phyloP scores from a whole-genome alignment of 2,888 invertebrate genomes.

The Drosophila affinis region DNA sequence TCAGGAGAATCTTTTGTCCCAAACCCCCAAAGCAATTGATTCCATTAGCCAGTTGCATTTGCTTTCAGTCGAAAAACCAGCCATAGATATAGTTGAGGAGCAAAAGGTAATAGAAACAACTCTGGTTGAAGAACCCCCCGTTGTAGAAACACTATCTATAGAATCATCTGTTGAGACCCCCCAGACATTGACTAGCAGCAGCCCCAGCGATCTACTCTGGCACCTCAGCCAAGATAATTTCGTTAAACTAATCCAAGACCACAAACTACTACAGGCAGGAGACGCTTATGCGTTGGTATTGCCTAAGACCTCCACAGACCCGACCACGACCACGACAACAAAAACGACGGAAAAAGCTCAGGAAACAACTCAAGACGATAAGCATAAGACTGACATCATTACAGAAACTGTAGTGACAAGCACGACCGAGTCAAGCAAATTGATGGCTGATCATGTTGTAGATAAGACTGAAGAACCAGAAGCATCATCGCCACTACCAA shows the following conservation, averaged over 20 bases:
- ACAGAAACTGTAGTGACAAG: constrained; percentile 68
- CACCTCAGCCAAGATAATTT: constrained; percentile 71
- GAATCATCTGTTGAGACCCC: not conserved
- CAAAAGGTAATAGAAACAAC: constrained; percentile 10
- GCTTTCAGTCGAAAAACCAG: constrained; percentile 16
- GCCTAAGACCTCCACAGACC: constrained; percentile 33
- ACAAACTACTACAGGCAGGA: constrained; percentile 46
- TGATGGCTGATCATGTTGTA: constrained; percentile 61
- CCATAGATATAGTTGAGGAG: constrained; percentile 17
- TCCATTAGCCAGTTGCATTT: constrained; percentile 86
- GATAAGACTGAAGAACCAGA: constrained; percentile 77
- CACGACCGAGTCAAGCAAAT: constrained; percentile 56
- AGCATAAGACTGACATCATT: constrained; percentile 77
- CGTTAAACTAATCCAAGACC: constrained; percentile 50
- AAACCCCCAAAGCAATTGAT: constrained; percentile 82
- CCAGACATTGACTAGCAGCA: not conserved
- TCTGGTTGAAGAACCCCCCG: constrained; percentile 8
- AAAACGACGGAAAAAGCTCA: constrained; percentile 57
- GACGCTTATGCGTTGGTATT: constrained; percentile 42
- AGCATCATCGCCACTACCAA: constrained; percentile 66
- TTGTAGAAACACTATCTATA: not conserved
- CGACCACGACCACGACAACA: constrained; percentile 29
- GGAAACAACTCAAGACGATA: constrained; percentile 69
- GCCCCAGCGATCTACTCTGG: constrained; percentile 52
- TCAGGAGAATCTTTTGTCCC: constrained; percentile 45